These are phyloP conservation scores for Clangula hyemalis DNA, from an alignment of 2,797 vertebrate species.

Conservation along the genomic window DNA sequence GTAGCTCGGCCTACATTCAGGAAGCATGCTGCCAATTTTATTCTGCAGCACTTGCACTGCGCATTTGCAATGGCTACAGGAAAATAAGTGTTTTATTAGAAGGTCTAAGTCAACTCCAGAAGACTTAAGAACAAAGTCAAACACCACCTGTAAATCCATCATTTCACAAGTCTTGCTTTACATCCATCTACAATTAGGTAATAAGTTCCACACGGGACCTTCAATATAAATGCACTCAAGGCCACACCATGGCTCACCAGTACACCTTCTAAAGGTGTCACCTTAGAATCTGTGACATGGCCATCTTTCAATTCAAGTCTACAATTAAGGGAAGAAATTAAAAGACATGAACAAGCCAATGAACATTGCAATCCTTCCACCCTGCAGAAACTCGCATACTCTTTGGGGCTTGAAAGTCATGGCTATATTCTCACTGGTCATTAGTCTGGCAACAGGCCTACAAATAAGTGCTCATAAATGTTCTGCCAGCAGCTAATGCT, in stretches of 20 bases:
- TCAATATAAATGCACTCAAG: neutral
- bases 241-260: neutral
- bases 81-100: slow-evolving; percentile 19
- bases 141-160: slow-evolving; percentile 79
- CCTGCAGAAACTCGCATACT: neutral
- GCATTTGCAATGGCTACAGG: neutral
- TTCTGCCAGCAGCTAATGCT: neutral
- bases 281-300: slow-evolving; percentile 34
- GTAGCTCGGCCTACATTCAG: slow-evolving; percentile 62
- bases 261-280: slow-evolving; percentile 41
- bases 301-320: slow-evolving; percentile 36
- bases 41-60: slow-evolving; percentile 48
- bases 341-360: slow-evolving; percentile 22
- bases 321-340: slow-evolving; percentile 45
- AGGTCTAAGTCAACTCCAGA: slow-evolving; percentile 49
- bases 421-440: neutral
- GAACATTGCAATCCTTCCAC: neutral
- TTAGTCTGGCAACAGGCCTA: neutral
- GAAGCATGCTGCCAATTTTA: slow-evolving; percentile 66
- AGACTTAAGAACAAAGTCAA: slow-evolving; percentile 63
- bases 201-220: neutral
- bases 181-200: slow-evolving; percentile 5
- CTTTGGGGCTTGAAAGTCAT: neutral
- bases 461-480: neutral
- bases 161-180: slow-evolving; percentile 74